Percentiles rank a stretch among this genome's conserved stretches.
These are phyloP conservation scores for Trachelus troglodyta DNA, from an alignment of 2,888 invertebrate species.

Conservation along the genomic window DNA sequence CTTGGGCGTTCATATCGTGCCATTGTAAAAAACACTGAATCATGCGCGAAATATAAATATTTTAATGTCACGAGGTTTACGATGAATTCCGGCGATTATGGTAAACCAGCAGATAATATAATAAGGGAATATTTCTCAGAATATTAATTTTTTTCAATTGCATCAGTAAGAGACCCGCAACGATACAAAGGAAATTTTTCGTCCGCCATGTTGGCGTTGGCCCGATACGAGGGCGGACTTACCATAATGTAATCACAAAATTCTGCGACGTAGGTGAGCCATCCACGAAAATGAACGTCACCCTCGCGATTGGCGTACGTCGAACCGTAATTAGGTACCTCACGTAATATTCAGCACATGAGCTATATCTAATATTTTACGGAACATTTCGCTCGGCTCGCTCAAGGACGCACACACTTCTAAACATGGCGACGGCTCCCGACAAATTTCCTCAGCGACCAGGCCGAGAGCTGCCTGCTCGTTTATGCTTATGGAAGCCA, in stretches of 20 bases:
- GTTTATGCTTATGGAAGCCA: constrained; percentile 39
- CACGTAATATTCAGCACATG: constrained; percentile 69
- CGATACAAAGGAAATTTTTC: constrained; percentile 59
- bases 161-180: constrained; percentile 26
- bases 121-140: not conserved
- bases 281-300: constrained; percentile 70
- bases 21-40: constrained; percentile 15
- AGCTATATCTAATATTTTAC: constrained; percentile 68
- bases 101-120: not conserved
- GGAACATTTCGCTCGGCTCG: constrained; percentile 64
- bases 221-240: constrained; percentile 67
- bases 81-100: not conserved
- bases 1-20: constrained; percentile 33
- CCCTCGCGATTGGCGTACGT: constrained; percentile 64
- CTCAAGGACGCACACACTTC: constrained; percentile 65
- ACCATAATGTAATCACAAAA: constrained; percentile 78
- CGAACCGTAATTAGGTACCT: constrained; percentile 69
- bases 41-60: constrained; percentile 16
- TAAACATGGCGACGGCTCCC: constrained; percentile 70
- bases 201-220: constrained; percentile 69
- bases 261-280: constrained; percentile 70
- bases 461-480: constrained; percentile 33
- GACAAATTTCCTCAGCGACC: constrained; percentile 53
- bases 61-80: not conserved
- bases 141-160: constrained; percentile 29